Percentiles rank a stretch among this genome's conserved stretches.
phyloP scores from a whole-genome alignment of 2,113 vertebrate genomes.

The Capreolus pygargus region DNA sequence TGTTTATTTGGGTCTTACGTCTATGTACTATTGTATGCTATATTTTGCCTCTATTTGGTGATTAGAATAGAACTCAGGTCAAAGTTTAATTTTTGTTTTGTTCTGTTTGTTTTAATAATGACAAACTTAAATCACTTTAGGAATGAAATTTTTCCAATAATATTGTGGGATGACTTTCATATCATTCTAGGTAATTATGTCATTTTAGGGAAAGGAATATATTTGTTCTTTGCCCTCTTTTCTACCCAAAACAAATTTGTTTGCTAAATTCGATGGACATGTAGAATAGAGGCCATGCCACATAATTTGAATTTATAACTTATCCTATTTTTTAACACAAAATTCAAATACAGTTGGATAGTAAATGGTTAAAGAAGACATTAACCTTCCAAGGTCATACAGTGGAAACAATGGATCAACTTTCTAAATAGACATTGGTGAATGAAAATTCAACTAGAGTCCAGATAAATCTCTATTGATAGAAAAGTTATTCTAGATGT shows the following conservation, averaged over 20 bases:
- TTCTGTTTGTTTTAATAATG: neutral
- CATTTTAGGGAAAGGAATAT: neutral
- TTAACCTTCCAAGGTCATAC: neutral
- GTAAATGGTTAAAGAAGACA: neutral
- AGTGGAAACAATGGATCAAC: neutral
- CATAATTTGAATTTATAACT: neutral
- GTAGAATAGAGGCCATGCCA: neutral
- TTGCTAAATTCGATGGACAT: neutral
- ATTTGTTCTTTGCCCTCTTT: neutral
- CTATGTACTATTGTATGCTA: neutral
- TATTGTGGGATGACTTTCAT: neutral
- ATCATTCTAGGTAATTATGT: neutral
- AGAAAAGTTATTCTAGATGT: neutral
- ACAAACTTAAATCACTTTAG: neutral
- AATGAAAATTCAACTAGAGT: neutral
- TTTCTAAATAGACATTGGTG: neutral
- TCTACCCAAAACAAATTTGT: neutral
- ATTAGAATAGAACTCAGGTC: neutral
- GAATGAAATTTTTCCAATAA: neutral
- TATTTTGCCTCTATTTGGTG: neutral
- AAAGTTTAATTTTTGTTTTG: neutral
- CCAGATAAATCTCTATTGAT: neutral
- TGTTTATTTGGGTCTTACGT: neutral
- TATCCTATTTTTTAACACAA: neutral
- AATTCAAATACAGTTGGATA: neutral